Evolutionary conservation across 2,797 vertebrate genomes (phyloP).

Genomic region (Momotus momota): DNA sequence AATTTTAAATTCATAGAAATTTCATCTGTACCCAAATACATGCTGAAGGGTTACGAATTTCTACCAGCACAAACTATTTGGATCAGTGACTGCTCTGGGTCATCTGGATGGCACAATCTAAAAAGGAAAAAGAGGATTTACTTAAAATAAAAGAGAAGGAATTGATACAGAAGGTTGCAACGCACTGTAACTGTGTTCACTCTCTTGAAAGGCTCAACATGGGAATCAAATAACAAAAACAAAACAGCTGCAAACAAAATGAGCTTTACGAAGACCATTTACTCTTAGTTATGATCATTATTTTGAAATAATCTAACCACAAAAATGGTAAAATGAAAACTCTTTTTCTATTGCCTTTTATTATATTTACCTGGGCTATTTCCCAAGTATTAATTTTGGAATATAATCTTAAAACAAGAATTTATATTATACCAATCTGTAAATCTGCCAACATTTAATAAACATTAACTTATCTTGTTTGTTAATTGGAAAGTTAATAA

Average conservation of each 20-base stretch:
- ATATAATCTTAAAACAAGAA: neutral
- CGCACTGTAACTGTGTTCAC: neutral
- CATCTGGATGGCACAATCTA: neutral
- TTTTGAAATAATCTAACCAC: neutral
- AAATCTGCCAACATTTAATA: neutral
- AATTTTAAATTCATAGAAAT: neutral
- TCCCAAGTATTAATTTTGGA: neutral
- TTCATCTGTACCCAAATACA: neutral
- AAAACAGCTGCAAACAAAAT: slow-evolving; percentile 1
- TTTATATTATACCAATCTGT: neutral
- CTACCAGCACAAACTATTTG: neutral
- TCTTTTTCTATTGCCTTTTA: neutral
- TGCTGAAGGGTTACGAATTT: neutral
- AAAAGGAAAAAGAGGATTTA: neutral
- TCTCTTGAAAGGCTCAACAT: neutral
- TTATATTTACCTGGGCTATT: neutral
- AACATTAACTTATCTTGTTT: neutral
- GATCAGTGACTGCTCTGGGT: neutral
- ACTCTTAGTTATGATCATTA: neutral
- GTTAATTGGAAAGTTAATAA: neutral
- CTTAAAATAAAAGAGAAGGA: neutral
- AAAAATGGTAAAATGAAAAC: neutral
- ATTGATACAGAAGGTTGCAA: neutral
- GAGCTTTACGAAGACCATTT: neutral
- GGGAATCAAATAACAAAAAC: neutral